Evolutionary conservation across 2,888 invertebrate genomes (phyloP), one percentile per base, ranked within the genome.

Genomic region (Lithophane socia): DNA sequence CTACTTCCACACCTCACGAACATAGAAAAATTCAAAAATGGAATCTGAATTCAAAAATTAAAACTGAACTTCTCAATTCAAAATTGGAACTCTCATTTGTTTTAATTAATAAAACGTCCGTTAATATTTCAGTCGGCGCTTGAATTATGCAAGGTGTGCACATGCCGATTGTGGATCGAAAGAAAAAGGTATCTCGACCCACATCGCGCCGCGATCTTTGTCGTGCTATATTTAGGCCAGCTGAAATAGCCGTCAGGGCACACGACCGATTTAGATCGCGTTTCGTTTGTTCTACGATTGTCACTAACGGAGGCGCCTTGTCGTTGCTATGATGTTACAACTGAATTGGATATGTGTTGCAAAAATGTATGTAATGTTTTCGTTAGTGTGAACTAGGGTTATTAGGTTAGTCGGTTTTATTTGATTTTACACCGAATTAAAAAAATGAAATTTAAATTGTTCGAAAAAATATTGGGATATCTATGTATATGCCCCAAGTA

Each of bases 241-340:
- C 95, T 94, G 94, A 95, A 95, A 95, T 95, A 95, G 92, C 92
- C 93, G 92, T 92, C 95, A 93, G 94, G 94, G 92, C 90, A 92
- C 93, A 90, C 85, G 92, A 93, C 95, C 82, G 90, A 94, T 90
- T 92, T 95, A 95, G 95, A 92, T 80, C 85, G 84, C 75, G 87
- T 88, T 87, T 87, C 90, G 88, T 90, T 89, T 88, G 90, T 90
- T 91, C 89, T 87, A 82, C 89, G 90, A 90, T 91, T 90, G 90
- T 89, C 91, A 89, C 91, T 89, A 88, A 83, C 87, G 81, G 83
- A 85, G 91, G 91, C 91, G 90, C 91, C 89, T 87, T 82, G 68
- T 71, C 82, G 72, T 76, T 86, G 80, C 78, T 80, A 76, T 78
- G 85, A 83, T 87, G 88, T 71, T 79, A 63, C 83, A 67, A 80